phyloP scores from a whole-genome alignment of 2,888 invertebrate species.

The Andrena chrysosceles region DNA sequence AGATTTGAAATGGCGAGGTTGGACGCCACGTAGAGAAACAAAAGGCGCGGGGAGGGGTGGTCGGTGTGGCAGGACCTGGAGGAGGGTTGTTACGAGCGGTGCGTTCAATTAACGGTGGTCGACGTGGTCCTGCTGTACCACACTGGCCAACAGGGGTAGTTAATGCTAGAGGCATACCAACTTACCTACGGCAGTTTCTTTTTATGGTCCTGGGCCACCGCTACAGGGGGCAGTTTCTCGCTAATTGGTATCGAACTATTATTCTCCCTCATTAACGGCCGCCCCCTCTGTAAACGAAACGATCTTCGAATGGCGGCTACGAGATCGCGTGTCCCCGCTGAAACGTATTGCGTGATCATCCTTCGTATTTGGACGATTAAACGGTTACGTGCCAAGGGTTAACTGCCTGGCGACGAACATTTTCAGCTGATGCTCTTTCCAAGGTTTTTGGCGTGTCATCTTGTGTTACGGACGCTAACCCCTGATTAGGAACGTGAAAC shows the following conservation, averaged over 20 bases:
- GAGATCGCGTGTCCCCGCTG: constrained; percentile 34
- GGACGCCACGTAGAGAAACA: constrained; percentile 39
- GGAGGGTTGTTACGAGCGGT: constrained; percentile 82
- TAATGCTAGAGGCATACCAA: constrained; percentile 83
- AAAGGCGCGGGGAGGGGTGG: constrained; percentile 41
- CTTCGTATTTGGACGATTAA: constrained; percentile 17
- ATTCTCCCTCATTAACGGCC: constrained; percentile 82
- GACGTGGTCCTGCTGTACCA: constrained; percentile 75
- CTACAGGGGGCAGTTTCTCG: constrained; percentile 77
- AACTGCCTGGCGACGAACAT: constrained; percentile 28
- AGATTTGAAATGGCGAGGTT: constrained; percentile 80
- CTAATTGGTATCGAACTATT: constrained; percentile 85
- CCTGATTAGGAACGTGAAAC: constrained; percentile 10
- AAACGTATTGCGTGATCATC: constrained; percentile 32
- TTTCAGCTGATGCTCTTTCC: constrained; percentile 23
- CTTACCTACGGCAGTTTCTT: constrained; percentile 84
- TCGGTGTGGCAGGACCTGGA: constrained; percentile 55
- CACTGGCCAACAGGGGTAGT: constrained; percentile 79
- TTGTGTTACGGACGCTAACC: not conserved
- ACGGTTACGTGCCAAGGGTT: constrained; percentile 24
- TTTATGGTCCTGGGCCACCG: constrained; percentile 80
- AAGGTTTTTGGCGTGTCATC: constrained; percentile 16
- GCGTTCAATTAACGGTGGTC: constrained; percentile 85
- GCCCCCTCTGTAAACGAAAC: constrained; percentile 65
- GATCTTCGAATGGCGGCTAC: constrained; percentile 48